Base-by-base conservation (phyloP, 2,888 invertebrate genomes). In the Eristalis arbustorum region DNA sequence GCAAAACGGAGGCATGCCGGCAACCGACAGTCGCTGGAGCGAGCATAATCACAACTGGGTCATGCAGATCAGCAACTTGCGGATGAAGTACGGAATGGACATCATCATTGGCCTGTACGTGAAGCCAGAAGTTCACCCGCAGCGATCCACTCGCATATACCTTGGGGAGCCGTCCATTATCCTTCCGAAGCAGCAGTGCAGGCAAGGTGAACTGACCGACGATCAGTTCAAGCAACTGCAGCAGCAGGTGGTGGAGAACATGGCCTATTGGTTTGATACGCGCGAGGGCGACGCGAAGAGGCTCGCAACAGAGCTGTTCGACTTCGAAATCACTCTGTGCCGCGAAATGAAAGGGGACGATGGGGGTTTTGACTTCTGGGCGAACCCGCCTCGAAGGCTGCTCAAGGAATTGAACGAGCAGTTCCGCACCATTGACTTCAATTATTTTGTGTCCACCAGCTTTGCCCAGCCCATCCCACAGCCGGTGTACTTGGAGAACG, bases 281-380 rank as follows among this genome's bases (percentile, higher is more conserved):
- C 88, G 88, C 3, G 37, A 78, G 22, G 22, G 67, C 0, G 59
- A 89, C 40, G 90, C 91, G 0, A 37, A 72, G 0, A 1, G 57
- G n/a, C 88, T 90, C 0, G 91, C 92, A 3, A 56, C 31, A 0
- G 90, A 92, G 28, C 71, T 92, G 3, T 23, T 92, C 3, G 75
- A 90, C 14, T 91, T 92, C 18, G 92, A 92, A 83, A 88, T 89
- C 3, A 71, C 88, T 5, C 89, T 92, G 37, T 92, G 92, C 0
- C 61, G 76, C 0, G 92, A 75, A 1, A 87, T 87, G 87, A 37
- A 62, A 0, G 31, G 62, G 0, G 59, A 34, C 11, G 75, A 63
- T 11, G 68, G 57, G 2, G 67, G 13, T 0, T 34, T 49, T 0
- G 66, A 82, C 13, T 49, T 23, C 2, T 8, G 14, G 8, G 14